These are phyloP conservation scores for Aethes cnicana DNA, from an alignment of 2,888 invertebrate genomes.

Conservation along the genomic window DNA sequence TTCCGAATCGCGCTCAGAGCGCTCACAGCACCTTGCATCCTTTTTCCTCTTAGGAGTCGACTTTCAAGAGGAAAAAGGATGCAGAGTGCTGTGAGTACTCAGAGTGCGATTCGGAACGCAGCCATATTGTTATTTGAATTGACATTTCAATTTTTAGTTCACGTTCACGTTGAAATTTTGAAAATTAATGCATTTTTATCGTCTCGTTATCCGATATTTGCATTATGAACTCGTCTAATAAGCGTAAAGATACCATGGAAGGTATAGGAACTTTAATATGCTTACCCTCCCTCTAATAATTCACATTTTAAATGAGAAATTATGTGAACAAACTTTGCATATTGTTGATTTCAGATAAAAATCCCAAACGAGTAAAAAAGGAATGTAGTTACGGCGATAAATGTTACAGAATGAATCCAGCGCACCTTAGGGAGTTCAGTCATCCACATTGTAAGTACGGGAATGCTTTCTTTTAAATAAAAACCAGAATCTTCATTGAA, in stretches of 20 bases:
- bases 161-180: constrained; percentile 63
- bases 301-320: neutral
- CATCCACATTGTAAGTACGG: constrained; percentile 89
- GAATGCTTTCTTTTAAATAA: neutral
- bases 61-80: too few relatives aligned
- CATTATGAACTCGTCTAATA: constrained; percentile 46
- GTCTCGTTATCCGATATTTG: neutral
- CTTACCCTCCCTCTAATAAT: too few relatives aligned
- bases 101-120: too few relatives aligned
- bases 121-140: too few relatives aligned
- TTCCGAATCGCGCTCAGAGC: too few relatives aligned
- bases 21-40: too few relatives aligned
- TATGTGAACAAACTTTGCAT: constrained; percentile 30
- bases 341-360: constrained; percentile 50
- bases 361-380: constrained; percentile 65
- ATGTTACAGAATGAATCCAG: constrained; percentile 92
- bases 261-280: too few relatives aligned
- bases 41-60: too few relatives aligned
- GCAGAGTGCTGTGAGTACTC: too few relatives aligned
- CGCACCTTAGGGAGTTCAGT: constrained; percentile 90
- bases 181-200: constrained; percentile 35
- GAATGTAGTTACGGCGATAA: constrained; percentile 88
- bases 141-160: neutral
- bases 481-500: too few relatives aligned
- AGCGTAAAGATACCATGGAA: constrained; percentile 47